phyloP scores from a whole-genome alignment of 2,888 invertebrate genomes.

The Thecophora atra region DNA sequence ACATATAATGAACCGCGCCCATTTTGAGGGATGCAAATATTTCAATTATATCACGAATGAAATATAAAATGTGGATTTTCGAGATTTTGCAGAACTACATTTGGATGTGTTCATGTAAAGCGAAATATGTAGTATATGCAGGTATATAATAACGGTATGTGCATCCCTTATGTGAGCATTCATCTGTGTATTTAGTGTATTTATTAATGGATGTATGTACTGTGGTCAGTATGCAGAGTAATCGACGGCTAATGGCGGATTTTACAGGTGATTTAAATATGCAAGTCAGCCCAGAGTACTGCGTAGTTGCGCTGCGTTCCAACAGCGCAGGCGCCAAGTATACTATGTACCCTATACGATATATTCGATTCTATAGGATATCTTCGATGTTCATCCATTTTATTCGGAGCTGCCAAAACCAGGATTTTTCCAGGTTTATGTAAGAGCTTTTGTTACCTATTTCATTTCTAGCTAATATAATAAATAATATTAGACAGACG shows the following conservation, averaged over 20 bases:
- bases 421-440: neutral
- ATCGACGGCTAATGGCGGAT: neutral
- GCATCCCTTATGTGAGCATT: neutral
- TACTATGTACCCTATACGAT: too few species aligned
- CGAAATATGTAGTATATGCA: neutral
- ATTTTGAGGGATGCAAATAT: too few species aligned
- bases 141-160: neutral
- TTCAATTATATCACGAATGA: too few species aligned
- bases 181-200: neutral
- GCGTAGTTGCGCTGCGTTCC: neutral
- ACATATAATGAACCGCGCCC: too few species aligned
- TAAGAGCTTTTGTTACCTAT: too few species aligned
- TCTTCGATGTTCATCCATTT: neutral
- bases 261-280: conserved; percentile 16
- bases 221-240: neutral
- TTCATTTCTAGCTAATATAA: too few species aligned
- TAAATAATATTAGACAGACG: too few species aligned
- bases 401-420: neutral
- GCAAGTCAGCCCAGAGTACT: conserved; percentile 9
- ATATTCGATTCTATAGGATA: too few species aligned
- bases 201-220: too few species aligned
- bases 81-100: neutral
- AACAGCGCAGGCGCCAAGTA: conserved; percentile 23
- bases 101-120: neutral
- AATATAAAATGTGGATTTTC: too few species aligned